Evolutionary conservation across 2,888 invertebrate genomes (phyloP).

Genomic region (Andrena fulva): DNA sequence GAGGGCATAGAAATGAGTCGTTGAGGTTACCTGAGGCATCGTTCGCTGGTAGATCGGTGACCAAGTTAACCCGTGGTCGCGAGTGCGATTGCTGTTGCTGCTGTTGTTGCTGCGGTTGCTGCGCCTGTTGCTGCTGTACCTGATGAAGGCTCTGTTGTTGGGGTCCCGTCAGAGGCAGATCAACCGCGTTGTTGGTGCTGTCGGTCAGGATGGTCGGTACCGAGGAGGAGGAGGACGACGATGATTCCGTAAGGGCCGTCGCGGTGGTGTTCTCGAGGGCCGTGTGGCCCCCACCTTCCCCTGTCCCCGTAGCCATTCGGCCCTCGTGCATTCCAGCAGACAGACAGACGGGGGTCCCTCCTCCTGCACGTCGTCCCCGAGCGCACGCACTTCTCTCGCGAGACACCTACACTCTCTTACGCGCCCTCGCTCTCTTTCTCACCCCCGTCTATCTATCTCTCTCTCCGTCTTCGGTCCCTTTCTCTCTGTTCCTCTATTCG

Average conservation of each 20-base stretch:
- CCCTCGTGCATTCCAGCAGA: constrained; percentile 79
- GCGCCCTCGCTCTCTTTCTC: constrained; percentile 61
- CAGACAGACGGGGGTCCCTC: constrained; percentile 68
- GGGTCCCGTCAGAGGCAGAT: constrained; percentile 65
- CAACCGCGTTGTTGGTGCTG: constrained; percentile 57
- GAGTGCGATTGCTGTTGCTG: constrained; percentile 67
- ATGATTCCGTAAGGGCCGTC: constrained; percentile 72
- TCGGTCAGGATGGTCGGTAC: constrained; percentile 67
- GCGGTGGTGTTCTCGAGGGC: constrained; percentile 68
- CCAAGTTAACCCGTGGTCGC: constrained; percentile 68
- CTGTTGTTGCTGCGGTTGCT: constrained; percentile 60
- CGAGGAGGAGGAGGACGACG: constrained; percentile 70
- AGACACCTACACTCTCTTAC: constrained; percentile 67
- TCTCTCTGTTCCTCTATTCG: constrained; percentile 30
- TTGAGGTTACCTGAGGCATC: constrained; percentile 79
- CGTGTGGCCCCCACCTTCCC: constrained; percentile 67
- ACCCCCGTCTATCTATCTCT: constrained; percentile 58
- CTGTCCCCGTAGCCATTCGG: constrained; percentile 80
- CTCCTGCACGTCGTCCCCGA: constrained; percentile 67
- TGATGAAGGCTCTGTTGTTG: constrained; percentile 66
- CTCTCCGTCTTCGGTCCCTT: constrained; percentile 28
- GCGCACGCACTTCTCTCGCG: constrained; percentile 69
- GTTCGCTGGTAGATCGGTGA: constrained; percentile 69
- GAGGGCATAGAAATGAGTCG: constrained; percentile 57
- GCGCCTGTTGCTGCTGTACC: constrained; percentile 61